These are phyloP conservation scores for Turritopsis rubra DNA, from an alignment of 30 jellyfish, hydroid and myxozoan species.

Conservation along the genomic window DNA sequence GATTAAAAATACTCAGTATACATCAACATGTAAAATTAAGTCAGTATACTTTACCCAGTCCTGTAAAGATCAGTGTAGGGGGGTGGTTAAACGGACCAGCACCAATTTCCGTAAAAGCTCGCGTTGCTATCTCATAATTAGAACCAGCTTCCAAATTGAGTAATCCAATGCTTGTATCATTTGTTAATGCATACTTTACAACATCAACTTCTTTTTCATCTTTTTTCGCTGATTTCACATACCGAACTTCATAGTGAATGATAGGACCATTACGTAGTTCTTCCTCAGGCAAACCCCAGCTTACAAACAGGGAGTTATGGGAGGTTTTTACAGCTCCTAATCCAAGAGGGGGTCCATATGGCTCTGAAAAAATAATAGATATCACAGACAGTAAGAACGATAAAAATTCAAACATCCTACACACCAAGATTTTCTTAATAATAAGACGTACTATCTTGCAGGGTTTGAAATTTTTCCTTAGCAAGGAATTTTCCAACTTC, in stretches of 20 bases:
- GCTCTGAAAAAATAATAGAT: conserved; percentile 34
- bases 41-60: conserved; percentile 22
- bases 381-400: too few species aligned
- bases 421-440: conserved; percentile 29
- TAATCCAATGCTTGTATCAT: conserved; percentile 4
- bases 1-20: neutral
- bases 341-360: conserved; percentile 65
- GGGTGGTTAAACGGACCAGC: conserved; percentile 76
- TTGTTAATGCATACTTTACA: neutral
- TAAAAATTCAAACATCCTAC: conserved; percentile 32
- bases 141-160: conserved; percentile 29
- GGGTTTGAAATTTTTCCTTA: conserved; percentile 14
- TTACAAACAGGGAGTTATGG: conserved; percentile 31
- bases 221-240: conserved; percentile 32
- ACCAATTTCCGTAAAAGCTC: conserved; percentile 76
- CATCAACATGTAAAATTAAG: neutral
- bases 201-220: neutral
- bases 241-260: conserved; percentile 51
- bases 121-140: conserved; percentile 48
- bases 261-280: conserved; percentile 50
- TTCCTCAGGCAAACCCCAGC: conserved; percentile 63
- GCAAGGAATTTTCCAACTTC: conserved; percentile 31
- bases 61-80: conserved; percentile 49
- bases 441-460: conserved; percentile 29
- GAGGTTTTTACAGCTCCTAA: conserved; percentile 20